phyloP scores from a whole-genome alignment of 1,140 invertebrate species.

The Diabrotica virgifera region DNA sequence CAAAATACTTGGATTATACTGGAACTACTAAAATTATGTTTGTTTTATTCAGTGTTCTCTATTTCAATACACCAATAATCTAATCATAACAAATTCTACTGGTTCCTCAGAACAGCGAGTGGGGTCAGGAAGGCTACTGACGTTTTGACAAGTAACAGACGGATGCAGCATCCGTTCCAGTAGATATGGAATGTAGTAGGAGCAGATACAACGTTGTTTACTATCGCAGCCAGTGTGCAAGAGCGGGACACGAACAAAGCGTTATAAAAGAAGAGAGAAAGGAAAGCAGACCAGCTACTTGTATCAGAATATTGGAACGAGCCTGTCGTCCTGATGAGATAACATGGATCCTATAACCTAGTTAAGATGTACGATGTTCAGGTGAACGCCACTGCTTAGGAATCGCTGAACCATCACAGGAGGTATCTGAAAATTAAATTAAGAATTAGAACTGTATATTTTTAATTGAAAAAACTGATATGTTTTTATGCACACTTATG shows the following conservation, averaged over 20 bases:
- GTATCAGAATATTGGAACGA: conserved; percentile 41
- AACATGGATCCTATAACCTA: conserved; percentile 35
- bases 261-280: conserved; percentile 25
- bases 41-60: too few species aligned
- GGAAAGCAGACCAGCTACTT: conserved; percentile 49
- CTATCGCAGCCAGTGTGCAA: conserved; percentile 37
- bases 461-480: too few species aligned
- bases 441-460: not conserved
- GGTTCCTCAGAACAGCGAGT: not conserved
- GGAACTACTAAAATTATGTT: too few species aligned
- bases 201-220: conserved; percentile 7
- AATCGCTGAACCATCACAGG: conserved; percentile 31
- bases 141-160: not conserved
- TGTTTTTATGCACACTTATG: too few species aligned
- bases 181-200: conserved; percentile 38
- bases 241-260: conserved; percentile 37
- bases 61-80: too few species aligned
- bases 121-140: not conserved
- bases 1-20: too few species aligned
- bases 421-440: conserved; percentile 30
- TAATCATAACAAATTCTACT: too few species aligned
- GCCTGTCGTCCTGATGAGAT: conserved; percentile 44
- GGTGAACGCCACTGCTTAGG: conserved; percentile 38
- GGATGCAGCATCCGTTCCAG: conserved; percentile 22
- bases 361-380: conserved; percentile 40